Conservation (phyloP, 1,140 invertebrate genomes). For the Wiebesia pumilae region DNA sequence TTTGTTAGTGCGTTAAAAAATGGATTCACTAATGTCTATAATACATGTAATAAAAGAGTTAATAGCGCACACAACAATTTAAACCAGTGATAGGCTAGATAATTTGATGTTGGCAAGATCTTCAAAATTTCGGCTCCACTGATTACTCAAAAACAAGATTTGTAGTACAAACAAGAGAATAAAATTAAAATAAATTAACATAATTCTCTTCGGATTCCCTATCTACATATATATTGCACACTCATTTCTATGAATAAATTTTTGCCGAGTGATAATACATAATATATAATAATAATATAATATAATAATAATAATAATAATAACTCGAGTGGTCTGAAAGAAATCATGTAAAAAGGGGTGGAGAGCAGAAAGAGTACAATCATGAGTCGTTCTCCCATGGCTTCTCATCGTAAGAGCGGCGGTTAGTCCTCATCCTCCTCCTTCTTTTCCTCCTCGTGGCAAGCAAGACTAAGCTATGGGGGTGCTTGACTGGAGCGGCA, state of each 20-base stretch:
- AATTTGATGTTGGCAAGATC: conserved; percentile 45
- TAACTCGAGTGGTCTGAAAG: too few species aligned
- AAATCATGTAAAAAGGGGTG: not conserved
- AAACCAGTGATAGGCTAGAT: not conserved
- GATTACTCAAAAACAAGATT: not conserved
- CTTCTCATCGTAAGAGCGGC: not conserved
- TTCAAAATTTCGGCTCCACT: conserved; percentile 2
- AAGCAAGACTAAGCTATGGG: not conserved
- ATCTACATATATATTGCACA: conserved; percentile 51
- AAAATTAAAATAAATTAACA: conserved; percentile 22
- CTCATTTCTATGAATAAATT: conserved; percentile 37
- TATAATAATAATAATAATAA: not conserved
- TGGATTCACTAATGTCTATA: not conserved
- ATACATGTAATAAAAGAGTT: not conserved
- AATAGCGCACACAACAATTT: not conserved
- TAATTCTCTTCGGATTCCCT: conserved; percentile 25
- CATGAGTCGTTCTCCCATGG: not conserved
- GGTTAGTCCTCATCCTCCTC: not conserved
- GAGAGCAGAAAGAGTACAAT: not conserved
- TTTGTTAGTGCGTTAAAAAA: not conserved
- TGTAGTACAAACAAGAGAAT: not conserved
- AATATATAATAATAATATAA: conserved; percentile 31
- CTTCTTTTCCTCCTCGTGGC: not conserved
- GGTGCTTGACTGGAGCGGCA: not conserved
- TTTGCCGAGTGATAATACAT: conserved; percentile 28